Base-by-base conservation (phyloP, 1,140 invertebrate genomes). In the Macrocentrus cingulum region DNA sequence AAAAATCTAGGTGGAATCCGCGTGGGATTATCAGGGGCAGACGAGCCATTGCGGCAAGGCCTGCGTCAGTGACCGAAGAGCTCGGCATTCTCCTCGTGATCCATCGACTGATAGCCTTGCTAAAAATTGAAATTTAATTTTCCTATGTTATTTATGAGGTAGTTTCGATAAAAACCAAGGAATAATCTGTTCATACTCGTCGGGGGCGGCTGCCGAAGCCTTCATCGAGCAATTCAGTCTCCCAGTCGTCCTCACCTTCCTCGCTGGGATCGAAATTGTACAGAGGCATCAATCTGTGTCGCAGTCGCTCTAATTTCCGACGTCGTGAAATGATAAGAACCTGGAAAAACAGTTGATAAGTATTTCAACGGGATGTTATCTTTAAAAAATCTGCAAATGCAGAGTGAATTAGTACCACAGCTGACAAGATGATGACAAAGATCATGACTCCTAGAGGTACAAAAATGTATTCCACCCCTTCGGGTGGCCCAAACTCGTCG, bases 251-350 rank as follows among this genome's bases (percentile, higher is more conserved):
- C 63, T 71, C 83, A 5, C 76, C 83, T 59, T 84, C 83, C 66
- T 84, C 84, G 20, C 80, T 80, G 37, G 84, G 84, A 63, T 86
- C 85, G 75, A 86, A 87, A 65, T 84, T 86, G 60, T 87, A 87
- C 60, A 86, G 70, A n/a, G 85, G 85, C 84, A 87, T 85, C 11
- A 87, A 66, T 66, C 84, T 82, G 63, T 87, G 85, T 15, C 85
- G 73, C 9, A 86, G 66, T 61, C 80, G 75, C 57, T 87, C 84
- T 60, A 86, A 65, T 64, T 84, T 78, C 37, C 79, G 66, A 57
- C 81, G 81, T 37, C 80, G 73, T 18, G 81, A 74, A 59, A 82
- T 72, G 41, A 81, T 72, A 22, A 80, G 59, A 25, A 82, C 80
- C 81, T 52, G 15, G 6, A 49, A 56, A 32, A 18, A 49, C 56